phyloP scores from a whole-genome alignment of 1,140 invertebrate genomes.

The Melitaea cinxia region DNA sequence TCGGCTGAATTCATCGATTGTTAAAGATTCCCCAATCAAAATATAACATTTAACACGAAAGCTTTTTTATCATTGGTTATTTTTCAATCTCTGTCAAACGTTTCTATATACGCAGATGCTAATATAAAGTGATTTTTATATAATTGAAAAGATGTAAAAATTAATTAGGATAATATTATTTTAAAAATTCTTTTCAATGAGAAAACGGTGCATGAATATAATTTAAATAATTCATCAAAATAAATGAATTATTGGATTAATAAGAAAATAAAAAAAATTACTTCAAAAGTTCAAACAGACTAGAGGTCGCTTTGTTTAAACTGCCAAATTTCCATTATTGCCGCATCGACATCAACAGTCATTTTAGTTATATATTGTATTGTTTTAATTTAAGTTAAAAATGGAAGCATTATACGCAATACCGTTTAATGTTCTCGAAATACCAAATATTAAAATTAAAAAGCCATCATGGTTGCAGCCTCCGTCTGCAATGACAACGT shows the following conservation, averaged over 20 bases:
- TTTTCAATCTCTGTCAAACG: conserved; percentile 25
- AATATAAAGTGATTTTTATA: background rate
- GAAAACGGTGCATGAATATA: too few species aligned
- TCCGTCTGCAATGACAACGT: conserved; percentile 97
- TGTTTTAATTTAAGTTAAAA: conserved; percentile 45
- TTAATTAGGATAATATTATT: too few species aligned
- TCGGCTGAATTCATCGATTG: conserved; percentile 40
- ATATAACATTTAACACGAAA: conserved; percentile 65
- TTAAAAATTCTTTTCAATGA: too few species aligned
- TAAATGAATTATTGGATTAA: background rate
- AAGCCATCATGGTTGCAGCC: conserved; percentile 94
- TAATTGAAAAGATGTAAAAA: too few species aligned
- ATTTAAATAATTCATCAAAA: background rate
- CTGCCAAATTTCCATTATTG: conserved; percentile 12
- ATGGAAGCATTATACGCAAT: conserved; percentile 91
- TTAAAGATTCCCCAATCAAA: conserved; percentile 53
- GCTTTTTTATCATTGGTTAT: conserved; percentile 52
- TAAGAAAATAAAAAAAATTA: background rate
- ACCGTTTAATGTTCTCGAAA: conserved; percentile 92
- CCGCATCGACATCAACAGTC: conserved; percentile 34
- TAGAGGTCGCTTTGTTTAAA: background rate
- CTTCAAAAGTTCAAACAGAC: background rate
- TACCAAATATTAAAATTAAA: conserved; percentile 96
- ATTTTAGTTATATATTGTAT: conserved; percentile 9
- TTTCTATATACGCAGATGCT: conserved; percentile 34